Percentiles rank a stretch among this genome's conserved stretches.
phyloP scores from a whole-genome alignment of 2,888 invertebrate genomes.

The Corbicula japonica region DNA sequence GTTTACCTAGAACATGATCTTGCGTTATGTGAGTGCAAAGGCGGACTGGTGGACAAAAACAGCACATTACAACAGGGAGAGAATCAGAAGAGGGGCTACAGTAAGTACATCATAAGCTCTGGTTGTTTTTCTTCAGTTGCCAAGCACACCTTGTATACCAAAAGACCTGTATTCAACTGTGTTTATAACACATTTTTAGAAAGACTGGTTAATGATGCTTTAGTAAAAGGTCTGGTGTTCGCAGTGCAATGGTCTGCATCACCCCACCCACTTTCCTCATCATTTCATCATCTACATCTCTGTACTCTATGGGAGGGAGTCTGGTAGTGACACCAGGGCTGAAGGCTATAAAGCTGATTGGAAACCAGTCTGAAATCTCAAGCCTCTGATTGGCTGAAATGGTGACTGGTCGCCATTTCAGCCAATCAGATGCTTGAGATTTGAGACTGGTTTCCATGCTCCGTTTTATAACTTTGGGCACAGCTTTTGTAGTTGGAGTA shows the following conservation, averaged over 20 bases:
- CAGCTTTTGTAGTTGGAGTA: conserved; percentile 20
- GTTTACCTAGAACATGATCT: conserved; percentile 99
- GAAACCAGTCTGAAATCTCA: too few species aligned
- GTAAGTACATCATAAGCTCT: conserved; percentile 86
- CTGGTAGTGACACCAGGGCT: not conserved
- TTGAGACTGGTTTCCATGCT: too few species aligned
- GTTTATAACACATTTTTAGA: not conserved
- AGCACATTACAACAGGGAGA: conserved; percentile 99
- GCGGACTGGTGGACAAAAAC: conserved; percentile 99
- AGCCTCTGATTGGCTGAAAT: too few species aligned
- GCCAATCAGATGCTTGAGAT: too few species aligned
- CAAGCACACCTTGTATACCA: not conserved
- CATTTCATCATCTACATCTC: conserved; percentile 7
- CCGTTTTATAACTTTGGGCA: too few species aligned
- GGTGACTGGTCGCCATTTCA: too few species aligned
- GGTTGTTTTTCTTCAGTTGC: too few species aligned
- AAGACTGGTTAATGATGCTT: conserved; percentile 64
- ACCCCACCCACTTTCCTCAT: conserved; percentile 6
- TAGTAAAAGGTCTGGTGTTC: conserved; percentile 67
- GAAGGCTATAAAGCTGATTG: too few species aligned
- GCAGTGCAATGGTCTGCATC: conserved; percentile 5
- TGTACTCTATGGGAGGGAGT: conserved; percentile 19
- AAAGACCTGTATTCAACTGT: too few species aligned
- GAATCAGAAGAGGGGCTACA: conserved; percentile 99
- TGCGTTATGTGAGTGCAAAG: conserved; percentile 99